Evolutionary conservation across 2,113 vertebrate species (phyloP).

Genomic region (Barbus barbus): DNA sequence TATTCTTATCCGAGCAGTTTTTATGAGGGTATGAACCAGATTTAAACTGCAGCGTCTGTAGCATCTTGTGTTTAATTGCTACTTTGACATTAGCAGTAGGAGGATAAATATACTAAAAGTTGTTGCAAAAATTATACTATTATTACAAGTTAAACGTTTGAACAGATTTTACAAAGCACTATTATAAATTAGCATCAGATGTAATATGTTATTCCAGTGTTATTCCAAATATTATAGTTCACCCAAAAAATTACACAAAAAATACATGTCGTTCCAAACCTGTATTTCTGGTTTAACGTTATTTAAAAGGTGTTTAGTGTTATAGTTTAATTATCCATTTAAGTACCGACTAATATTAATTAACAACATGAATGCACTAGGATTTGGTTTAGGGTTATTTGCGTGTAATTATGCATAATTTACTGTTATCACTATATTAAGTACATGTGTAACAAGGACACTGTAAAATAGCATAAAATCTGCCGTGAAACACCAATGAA

Average conservation of each 20-base stretch:
- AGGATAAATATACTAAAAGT: constrained; percentile 1
- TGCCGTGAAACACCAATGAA: not conserved
- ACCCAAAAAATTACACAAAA: not conserved
- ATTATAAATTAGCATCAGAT: not conserved
- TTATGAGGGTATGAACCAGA: constrained; percentile 34
- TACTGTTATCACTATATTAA: too few species aligned
- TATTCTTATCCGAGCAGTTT: constrained; percentile 37
- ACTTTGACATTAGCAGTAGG: not conserved
- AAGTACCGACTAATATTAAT: too few species aligned
- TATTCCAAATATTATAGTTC: not conserved
- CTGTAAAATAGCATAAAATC: too few species aligned
- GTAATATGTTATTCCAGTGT: too few species aligned
- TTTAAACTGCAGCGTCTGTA: constrained; percentile 16
- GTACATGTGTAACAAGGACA: too few species aligned
- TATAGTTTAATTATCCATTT: too few species aligned
- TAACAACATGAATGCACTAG: too few species aligned
- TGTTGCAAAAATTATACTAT: not conserved
- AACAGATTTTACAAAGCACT: not conserved
- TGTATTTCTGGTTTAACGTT: not conserved
- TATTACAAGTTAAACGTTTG: not conserved
- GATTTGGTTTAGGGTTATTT: too few species aligned
- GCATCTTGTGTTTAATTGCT: constrained; percentile 17
- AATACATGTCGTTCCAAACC: not conserved
- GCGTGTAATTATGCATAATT: too few species aligned
- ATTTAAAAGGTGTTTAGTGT: too few species aligned